Conservation (phyloP, 1,140 invertebrate genomes). For the Camponotus floridanus region DNA sequence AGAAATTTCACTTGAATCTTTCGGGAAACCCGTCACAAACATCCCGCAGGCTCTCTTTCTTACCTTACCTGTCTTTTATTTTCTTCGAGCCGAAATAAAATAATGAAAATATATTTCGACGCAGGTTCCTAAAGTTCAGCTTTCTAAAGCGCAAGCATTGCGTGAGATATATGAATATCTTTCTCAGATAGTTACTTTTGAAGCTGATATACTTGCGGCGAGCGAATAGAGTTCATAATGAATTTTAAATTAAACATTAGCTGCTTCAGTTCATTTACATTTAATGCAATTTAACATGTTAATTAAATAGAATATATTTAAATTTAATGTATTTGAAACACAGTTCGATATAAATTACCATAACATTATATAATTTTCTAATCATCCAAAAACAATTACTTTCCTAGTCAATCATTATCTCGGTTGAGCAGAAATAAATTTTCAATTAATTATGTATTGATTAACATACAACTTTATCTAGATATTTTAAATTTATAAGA, state of each 20-base stretch:
- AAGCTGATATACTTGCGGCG: not conserved
- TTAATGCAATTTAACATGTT: not conserved
- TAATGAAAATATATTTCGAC: slow-evolving; percentile 41
- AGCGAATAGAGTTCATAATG: not conserved
- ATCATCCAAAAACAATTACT: not conserved
- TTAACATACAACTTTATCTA: not conserved
- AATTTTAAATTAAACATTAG: not conserved
- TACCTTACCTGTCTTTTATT: slow-evolving; percentile 48
- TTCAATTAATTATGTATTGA: not conserved
- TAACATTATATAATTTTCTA: not conserved
- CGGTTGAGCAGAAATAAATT: not conserved
- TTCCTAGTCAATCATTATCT: not conserved
- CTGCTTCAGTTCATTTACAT: not conserved
- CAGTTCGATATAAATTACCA: not conserved
- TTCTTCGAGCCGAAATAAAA: not conserved
- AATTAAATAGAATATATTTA: not conserved
- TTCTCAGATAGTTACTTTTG: not conserved
- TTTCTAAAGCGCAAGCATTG: slow-evolving; percentile 10
- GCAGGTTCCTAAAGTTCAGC: not conserved
- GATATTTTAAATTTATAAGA: not conserved
- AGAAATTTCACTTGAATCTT: slow-evolving; percentile 70
- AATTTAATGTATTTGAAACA: no score
- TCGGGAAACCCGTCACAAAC: not conserved
- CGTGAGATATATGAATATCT: slow-evolving; percentile 16
- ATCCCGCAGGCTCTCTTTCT: not conserved